Percentiles rank a stretch among this genome's conserved stretches.
Conservation (phyloP, 1,140 invertebrate species). For the Zaprionus africanus region DNA sequence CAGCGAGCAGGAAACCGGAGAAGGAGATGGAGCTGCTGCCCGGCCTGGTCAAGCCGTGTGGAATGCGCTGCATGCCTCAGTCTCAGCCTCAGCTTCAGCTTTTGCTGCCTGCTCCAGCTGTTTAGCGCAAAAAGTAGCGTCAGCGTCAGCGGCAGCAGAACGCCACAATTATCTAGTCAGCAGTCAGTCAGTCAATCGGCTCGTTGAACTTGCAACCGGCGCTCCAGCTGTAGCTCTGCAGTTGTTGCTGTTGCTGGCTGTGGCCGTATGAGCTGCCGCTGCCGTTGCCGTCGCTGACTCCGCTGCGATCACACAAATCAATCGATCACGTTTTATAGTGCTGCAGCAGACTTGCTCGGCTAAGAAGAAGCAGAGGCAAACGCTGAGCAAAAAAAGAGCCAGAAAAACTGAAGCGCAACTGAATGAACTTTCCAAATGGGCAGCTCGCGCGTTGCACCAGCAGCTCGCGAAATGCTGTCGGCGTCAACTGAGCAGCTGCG, state of each 20-base stretch:
- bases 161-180: slow-evolving; percentile 84
- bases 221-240: slow-evolving; percentile 39
- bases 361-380: slow-evolving; percentile 16
- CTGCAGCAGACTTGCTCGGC: slow-evolving; percentile 40
- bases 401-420: slow-evolving; percentile 69
- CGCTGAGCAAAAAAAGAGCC: slow-evolving; percentile 31
- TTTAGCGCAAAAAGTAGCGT: slow-evolving; percentile 62
- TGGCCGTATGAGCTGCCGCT: slow-evolving; percentile 15
- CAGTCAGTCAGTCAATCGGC: slow-evolving; percentile 83
- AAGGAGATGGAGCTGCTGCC: slow-evolving; percentile 23
- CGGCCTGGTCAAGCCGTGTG: slow-evolving; percentile 51
- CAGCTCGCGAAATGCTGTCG: slow-evolving; percentile 58
- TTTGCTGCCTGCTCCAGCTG: slow-evolving; percentile 65
- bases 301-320: slow-evolving; percentile 79
- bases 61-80: slow-evolving; percentile 62
- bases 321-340: slow-evolving; percentile 83
- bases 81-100: slow-evolving; percentile 30
- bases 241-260: slow-evolving; percentile 26
- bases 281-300: slow-evolving; percentile 25
- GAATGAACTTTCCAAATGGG: slow-evolving; percentile 81
- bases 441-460: slow-evolving; percentile 42
- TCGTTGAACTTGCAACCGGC: slow-evolving; percentile 78
- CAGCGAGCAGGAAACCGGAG: slow-evolving; percentile 51
- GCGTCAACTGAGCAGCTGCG: slow-evolving; percentile 46
- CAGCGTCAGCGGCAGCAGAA: slow-evolving; percentile 75